These are phyloP conservation scores for Dreissena rostriformis DNA, from an alignment of 1,140 invertebrate genomes.

Conservation along the genomic window DNA sequence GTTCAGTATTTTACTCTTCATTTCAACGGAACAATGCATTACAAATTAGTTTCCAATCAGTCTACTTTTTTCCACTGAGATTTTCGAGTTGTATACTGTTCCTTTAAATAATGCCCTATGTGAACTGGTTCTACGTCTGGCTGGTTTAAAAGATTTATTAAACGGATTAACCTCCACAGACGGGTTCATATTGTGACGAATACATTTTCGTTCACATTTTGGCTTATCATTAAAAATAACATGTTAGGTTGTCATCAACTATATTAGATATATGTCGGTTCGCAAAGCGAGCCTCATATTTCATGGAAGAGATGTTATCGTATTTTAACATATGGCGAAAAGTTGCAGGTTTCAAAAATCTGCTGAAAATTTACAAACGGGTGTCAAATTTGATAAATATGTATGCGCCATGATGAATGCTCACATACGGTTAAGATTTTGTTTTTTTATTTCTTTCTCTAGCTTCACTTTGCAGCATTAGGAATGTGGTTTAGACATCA, in stretches of 20 bases:
- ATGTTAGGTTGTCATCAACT: constrained; percentile 34
- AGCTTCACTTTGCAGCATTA: too few species aligned
- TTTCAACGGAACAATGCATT: too few species aligned
- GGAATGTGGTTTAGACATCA: too few species aligned
- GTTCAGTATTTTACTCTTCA: too few species aligned
- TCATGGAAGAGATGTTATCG: constrained; percentile 35
- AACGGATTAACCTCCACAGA: not conserved
- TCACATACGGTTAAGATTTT: too few species aligned
- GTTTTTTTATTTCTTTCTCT: too few species aligned
- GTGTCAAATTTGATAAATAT: constrained; percentile 44
- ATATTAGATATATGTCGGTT: constrained; percentile 50
- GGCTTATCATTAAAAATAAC: constrained; percentile 50
- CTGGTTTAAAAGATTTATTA: not conserved
- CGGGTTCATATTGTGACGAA: constrained; percentile 49
- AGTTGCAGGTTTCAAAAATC: constrained; percentile 44
- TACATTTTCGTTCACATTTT: constrained; percentile 36
- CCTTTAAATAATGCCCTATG: too few species aligned
- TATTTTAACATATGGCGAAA: constrained; percentile 47
- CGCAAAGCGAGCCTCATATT: constrained; percentile 27
- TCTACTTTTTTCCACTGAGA: too few species aligned
- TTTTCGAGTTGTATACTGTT: too few species aligned
- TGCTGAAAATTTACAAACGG: constrained; percentile 45
- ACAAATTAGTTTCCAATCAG: too few species aligned
- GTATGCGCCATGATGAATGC: not conserved
- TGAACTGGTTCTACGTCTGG: too few species aligned